Base-by-base conservation (phyloP, 1,140 invertebrate genomes). In the Aphidius gifuensis region DNA sequence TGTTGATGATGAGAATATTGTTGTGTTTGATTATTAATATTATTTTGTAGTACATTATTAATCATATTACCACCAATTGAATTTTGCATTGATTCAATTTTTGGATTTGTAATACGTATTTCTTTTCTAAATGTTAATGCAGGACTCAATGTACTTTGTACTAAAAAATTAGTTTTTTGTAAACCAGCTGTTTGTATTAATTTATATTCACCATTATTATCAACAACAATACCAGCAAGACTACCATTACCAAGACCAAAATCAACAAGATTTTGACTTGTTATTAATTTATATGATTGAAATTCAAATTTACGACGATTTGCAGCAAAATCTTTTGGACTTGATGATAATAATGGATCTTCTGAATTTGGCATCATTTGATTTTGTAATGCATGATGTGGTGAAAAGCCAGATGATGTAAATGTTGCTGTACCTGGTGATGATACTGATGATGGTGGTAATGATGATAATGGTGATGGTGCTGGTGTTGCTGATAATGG, bases 301-400 rank as follows among this genome's bases (percentile, higher is more conserved):
- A 87, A 85, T 66, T 87, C 86, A 61, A 87, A 86, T 65, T 83
- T 83, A 51, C 85, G 84, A 49, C 85, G 83, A 7, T 70, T 73
- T 9, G 84, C 81, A 1, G 85, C 84, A 73, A 92, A 92, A 67
- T 92, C 90, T 61, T 91, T 87, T 0, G 90, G 90, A 65, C 88
- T 91, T 16, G 90, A 92, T 0, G 90, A 92, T 16, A 93, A 71
- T 1, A 92, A 71, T 0, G 91, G 91, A 74, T 92, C 91, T 67
- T 92, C 90, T 0, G 91, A 92, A 72, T 92, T 92, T 6, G 90
- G 85, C 89, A 92, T 90, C 88, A 90, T 90, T 71, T 89, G 87
- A 45, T 84, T 87, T 69, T 89, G 87, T 4, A 89, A 72, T 0
- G 82, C 78, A 58, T 83, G 80, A 69, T 85, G 82, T 0, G 82